Evolutionary conservation across 2,888 invertebrate species (phyloP), one percentile per base, ranked within the genome.

Genomic region (Ichneumoninae sp.): DNA sequence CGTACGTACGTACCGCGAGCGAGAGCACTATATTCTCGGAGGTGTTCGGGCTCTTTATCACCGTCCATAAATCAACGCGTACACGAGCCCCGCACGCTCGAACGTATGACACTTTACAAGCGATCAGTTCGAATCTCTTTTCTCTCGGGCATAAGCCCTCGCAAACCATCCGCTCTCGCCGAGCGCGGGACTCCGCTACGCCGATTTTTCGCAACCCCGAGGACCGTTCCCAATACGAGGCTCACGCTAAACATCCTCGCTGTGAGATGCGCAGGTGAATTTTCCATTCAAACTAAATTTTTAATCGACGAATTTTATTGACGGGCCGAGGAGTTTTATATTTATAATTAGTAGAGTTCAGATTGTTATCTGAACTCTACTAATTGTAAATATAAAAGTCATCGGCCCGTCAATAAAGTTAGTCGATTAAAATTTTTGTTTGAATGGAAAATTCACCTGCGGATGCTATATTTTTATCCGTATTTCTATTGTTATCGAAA

Each of bases 101-200:
- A 86, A 82, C 86, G 83, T 86, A 83, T 86, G 87, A 87, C 86
- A 86, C 82, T 83, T 86, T 81, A 85, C 87, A 85, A 87, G 87
- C 85, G 86, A 87, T 87, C 86, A 86, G 83, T 85, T 83, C 86
- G 81, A 83, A 87, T 87, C 83, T 84, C 54, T 47, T 69, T 76
- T 71, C 71, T 66, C 52, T 44, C 44, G 44, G 44, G 76, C 52
- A n/a, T 40, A 52, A 22, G 65, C 57, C 47, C 66, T 47, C 66
- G 22, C 68, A 40, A n/a, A 22, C n/a, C 44, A 10, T 40, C 16
- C 33, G 13, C 52, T 22, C 52, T 52, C 66, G 30, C 60, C 16
- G 16, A 3, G 44, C 33, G 16, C 16, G 6, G 4, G 2, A 16
- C 16, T 63, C 40, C 26, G 57, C 10, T 81, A 50, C 63, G n/a